Evolutionary conservation across 2,888 invertebrate species (phyloP).

Genomic region (Agrochola macilenta): DNA sequence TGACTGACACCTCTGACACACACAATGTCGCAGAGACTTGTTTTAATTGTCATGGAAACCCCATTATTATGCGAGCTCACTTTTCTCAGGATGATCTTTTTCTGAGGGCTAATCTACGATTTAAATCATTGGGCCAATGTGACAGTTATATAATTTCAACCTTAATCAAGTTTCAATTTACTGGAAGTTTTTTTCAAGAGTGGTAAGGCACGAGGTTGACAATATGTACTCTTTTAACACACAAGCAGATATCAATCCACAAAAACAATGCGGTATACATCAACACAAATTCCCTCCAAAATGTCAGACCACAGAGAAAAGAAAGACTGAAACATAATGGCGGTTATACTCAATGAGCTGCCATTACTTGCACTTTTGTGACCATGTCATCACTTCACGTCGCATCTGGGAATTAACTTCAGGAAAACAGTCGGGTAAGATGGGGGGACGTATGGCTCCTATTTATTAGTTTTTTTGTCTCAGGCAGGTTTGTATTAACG

Average conservation of each 20-base stretch:
- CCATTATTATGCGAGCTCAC: too few species aligned
- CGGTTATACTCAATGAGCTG: conserved; percentile 51
- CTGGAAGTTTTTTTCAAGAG: neutral
- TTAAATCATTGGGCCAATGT: neutral
- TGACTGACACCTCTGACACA: too few species aligned
- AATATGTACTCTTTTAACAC: neutral
- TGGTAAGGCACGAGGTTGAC: neutral
- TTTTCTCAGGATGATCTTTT: too few species aligned
- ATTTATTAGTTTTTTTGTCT: conserved; percentile 29
- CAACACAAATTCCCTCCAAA: conserved; percentile 24
- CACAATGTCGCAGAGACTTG: too few species aligned
- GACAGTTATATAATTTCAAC: neutral
- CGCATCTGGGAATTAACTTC: conserved; percentile 36
- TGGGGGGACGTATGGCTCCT: conserved; percentile 24
- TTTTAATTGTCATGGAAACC: too few species aligned
- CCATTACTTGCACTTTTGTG: conserved; percentile 57
- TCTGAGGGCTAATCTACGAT: too few species aligned
- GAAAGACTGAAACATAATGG: conserved; percentile 41
- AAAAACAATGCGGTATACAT: conserved; percentile 12
- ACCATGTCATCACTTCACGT: conserved; percentile 60
- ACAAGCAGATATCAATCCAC: neutral
- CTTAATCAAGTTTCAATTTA: neutral
- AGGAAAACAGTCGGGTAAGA: conserved; percentile 25
- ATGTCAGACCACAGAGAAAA: conserved; percentile 25
- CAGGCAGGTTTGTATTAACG: neutral